phyloP scores from a whole-genome alignment of 1,140 invertebrate species.

The Laodelphax striatellus region DNA sequence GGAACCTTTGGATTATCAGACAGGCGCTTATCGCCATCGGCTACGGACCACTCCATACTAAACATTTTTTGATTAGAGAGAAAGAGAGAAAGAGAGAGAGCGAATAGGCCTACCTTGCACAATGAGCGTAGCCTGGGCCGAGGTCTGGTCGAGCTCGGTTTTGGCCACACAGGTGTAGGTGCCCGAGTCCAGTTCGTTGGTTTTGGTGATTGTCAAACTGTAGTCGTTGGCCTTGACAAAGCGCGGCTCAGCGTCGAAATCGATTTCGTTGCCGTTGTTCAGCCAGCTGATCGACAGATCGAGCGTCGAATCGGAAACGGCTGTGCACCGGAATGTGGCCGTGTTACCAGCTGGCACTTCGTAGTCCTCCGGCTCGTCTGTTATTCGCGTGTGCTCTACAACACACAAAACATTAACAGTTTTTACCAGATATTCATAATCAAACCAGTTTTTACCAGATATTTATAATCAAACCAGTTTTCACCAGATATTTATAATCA shows the following conservation, averaged over 20 bases:
- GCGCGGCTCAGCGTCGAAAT: constrained; percentile 74
- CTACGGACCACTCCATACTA: too few relatives aligned
- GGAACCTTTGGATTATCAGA: too few relatives aligned
- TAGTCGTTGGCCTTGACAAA: constrained; percentile 77
- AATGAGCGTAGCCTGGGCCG: constrained; percentile 73
- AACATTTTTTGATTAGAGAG: too few relatives aligned
- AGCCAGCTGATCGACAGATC: constrained; percentile 77
- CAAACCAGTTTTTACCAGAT: too few relatives aligned
- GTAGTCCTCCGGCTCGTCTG: constrained; percentile 75
- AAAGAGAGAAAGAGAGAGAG: too few relatives aligned
- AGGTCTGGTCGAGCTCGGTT: constrained; percentile 76
- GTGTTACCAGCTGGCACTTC: constrained; percentile 78
- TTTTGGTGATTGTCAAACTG: constrained; percentile 88
- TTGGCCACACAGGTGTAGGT: constrained; percentile 91
- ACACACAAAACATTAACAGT: constrained; percentile 20
- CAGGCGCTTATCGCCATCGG: too few relatives aligned
- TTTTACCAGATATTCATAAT: too few relatives aligned
- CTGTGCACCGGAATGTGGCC: constrained; percentile 89
- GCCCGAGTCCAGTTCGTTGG: constrained; percentile 87
- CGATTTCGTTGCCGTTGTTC: constrained; percentile 70
- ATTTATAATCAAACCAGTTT: too few relatives aligned
- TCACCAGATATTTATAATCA: too few relatives aligned
- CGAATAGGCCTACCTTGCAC: constrained; percentile 86
- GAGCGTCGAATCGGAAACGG: constrained; percentile 70
- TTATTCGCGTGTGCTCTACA: constrained; percentile 68